Evolutionary conservation across 35 echinoderm and acorn worm genomes (phyloP).

Genomic region (Diadema setosum): DNA sequence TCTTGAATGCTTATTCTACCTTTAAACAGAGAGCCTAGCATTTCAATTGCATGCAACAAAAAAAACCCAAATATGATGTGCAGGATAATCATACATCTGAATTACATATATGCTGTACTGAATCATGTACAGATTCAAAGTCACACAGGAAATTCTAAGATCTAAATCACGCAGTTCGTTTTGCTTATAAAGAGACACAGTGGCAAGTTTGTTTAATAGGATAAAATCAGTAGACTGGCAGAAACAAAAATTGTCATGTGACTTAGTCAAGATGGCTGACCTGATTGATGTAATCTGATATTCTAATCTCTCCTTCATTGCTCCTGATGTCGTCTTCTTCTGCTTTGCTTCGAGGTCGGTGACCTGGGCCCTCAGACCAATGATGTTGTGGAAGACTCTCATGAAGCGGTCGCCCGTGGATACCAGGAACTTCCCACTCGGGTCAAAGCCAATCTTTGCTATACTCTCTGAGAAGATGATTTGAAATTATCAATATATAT

Average conservation of each 20-base stretch:
- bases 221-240: background rate
- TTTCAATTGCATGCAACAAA: too few relatives aligned
- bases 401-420: slow-evolving; percentile 85
- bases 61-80: too few relatives aligned
- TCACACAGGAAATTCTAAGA: background rate
- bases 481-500: too few relatives aligned
- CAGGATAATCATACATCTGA: background rate
- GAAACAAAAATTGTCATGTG: background rate
- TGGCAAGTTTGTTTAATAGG: background rate
- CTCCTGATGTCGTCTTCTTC: slow-evolving; percentile 56
- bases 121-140: background rate
- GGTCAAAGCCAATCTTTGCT: slow-evolving; percentile 81
- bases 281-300: slow-evolving; percentile 64
- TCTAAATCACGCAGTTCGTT: background rate
- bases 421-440: slow-evolving; percentile 81
- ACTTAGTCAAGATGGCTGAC: slow-evolving; percentile 15
- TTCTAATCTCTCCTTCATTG: slow-evolving; percentile 80
- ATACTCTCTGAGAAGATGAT: slow-evolving; percentile 34
- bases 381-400: slow-evolving; percentile 89
- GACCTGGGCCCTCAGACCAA: slow-evolving; percentile 63
- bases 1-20: too few relatives aligned
- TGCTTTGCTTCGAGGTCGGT: slow-evolving; percentile 76
- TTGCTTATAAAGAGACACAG: too few relatives aligned
- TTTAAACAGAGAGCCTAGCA: too few relatives aligned
- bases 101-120: background rate